Conservation (phyloP, 1,140 invertebrate genomes). For the Bombus confusus region DNA sequence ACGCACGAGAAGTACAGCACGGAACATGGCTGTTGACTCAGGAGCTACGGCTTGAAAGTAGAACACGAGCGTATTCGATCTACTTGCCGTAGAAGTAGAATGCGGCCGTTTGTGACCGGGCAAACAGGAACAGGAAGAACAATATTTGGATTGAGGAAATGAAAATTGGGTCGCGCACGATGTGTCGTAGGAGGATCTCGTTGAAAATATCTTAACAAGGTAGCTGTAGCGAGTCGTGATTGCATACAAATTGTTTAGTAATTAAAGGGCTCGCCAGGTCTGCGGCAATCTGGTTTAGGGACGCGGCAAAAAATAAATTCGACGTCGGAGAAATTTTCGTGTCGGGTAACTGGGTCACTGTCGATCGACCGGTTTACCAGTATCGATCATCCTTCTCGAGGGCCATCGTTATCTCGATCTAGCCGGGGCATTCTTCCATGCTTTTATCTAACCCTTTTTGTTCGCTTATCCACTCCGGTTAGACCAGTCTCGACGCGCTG, state of each 20-base stretch:
- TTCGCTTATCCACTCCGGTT: background rate
- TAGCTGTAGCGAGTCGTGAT: background rate
- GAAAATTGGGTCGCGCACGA: background rate
- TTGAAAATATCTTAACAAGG: background rate
- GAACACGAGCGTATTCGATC: background rate
- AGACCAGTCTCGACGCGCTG: background rate
- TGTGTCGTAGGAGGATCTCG: background rate
- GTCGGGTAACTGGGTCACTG: slow-evolving; percentile 35
- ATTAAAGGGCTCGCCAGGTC: slow-evolving; percentile 18
- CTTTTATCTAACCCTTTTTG: slow-evolving; percentile 17
- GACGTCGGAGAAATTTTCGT: slow-evolving; percentile 2
- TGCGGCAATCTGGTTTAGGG: background rate
- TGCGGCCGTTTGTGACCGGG: background rate
- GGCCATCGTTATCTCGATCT: slow-evolving; percentile 26
- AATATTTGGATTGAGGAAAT: background rate
- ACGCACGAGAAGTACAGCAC: background rate
- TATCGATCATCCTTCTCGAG: slow-evolving; percentile 50
- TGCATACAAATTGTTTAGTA: slow-evolving; percentile 21
- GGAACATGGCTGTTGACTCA: background rate
- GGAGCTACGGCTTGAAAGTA: background rate
- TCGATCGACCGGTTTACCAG: slow-evolving; percentile 29
- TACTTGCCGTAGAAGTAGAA: background rate
- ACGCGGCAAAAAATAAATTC: slow-evolving; percentile 22
- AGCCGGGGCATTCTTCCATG: background rate
- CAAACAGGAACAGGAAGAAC: background rate